Evolutionary conservation across 1,140 invertebrate genomes (phyloP), one percentile per base, ranked within the genome.

Genomic region (Aricia agestis): DNA sequence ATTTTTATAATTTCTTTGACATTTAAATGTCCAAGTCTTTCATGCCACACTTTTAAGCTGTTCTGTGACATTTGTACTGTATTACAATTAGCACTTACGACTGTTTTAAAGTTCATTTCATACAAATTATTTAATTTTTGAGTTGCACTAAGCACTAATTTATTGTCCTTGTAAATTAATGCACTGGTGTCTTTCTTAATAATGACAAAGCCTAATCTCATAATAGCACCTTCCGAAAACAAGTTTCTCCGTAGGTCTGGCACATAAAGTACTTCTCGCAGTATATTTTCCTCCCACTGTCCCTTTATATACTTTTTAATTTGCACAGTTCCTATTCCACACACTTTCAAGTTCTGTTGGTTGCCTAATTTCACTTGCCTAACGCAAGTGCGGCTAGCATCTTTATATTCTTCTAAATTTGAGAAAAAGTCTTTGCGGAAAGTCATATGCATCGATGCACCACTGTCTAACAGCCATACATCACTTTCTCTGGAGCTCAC

Each of bases 381-480:
- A 25, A 25, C 3, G 25, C n/a, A n/a, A n/a, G n/a, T n/a, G n/a
- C n/a, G n/a, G n/a, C 69, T 75, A 25, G 18, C 25, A 25, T 25
- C 25, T 25, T 59, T 75, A 58, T 63, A 77, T 65, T 75, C 75
- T 19, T 63, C 25, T 13, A 78, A 66, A 70, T 75, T 70, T n/a
- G 25, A 2, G 73, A 83, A 82, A 6, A 70, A 70, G 0, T 79
- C 74, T 15, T 73, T 71, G 71, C 68, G 42, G 73, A 45, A 78
- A 4, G 74, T 71, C 73, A 87, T 83, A 57, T 86, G 79, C 58
- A 72, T 72, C 1, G 82, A 81, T n/a, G 81, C 79, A 74, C 83
- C 83, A 73, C 81, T 86, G 68, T 88, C 82, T 19, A 83, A 59
- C 52, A 83, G 79, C 80, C 84, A 85, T 59, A 13, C 31, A 17